These are phyloP conservation scores for Valencia hispanica DNA, from an alignment of 2,797 vertebrate genomes.

Conservation along the genomic window DNA sequence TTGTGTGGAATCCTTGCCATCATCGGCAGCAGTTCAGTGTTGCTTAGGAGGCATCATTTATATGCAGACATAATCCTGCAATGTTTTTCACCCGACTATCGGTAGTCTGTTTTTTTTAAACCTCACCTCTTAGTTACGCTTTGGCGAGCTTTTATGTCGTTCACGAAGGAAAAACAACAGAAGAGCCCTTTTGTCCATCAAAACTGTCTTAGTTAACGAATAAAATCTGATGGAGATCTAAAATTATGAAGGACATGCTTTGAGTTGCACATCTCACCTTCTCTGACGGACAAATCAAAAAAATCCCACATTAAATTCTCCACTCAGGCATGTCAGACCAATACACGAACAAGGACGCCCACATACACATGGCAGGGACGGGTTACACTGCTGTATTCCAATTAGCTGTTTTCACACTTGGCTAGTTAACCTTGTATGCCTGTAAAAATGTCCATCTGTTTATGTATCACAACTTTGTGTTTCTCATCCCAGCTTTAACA, in stretches of 20 bases:
- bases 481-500: conserved; percentile 51
- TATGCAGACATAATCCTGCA: conserved; percentile 3
- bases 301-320: conserved; percentile 28
- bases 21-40: not conserved
- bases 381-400: conserved; percentile 41
- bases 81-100: not conserved
- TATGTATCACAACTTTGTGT: conserved; percentile 42
- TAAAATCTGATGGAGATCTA: not conserved
- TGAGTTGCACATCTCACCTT: conserved; percentile 22
- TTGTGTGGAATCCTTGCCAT: not conserved
- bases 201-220: not conserved
- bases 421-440: conserved; percentile 39
- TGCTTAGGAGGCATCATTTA: not conserved
- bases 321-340: conserved; percentile 24
- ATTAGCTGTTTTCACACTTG: conserved; percentile 67
- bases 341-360: conserved; percentile 18
- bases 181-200: not conserved
- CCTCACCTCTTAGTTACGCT: not conserved
- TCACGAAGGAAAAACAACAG: not conserved
- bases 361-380: conserved; percentile 21
- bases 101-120: too few species aligned
- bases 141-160: not conserved
- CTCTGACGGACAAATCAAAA: conserved; percentile 21
- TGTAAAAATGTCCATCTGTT: conserved; percentile 60
- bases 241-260: not conserved